A percentile compares a stretch with the other conserved stretches of the same genome.
phyloP scores from a whole-genome alignment of 1,140 invertebrate species.

The Drosophila elegans region DNA sequence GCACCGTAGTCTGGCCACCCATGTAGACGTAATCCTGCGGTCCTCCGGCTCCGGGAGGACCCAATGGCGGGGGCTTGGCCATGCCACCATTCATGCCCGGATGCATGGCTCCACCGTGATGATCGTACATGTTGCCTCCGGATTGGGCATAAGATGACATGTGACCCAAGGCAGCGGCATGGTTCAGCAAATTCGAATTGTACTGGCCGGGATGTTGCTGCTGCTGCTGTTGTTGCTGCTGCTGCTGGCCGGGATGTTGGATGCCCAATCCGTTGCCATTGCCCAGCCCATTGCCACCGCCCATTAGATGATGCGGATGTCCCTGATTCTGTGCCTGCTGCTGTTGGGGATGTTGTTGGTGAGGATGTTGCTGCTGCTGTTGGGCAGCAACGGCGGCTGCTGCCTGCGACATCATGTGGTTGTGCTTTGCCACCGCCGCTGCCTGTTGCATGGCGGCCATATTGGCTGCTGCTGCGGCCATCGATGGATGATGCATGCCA shows the following conservation, averaged over 20 bases:
- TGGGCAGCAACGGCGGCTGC: conserved; percentile 73
- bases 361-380: conserved; percentile 69
- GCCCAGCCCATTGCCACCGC: conserved; percentile 67
- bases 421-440: conserved; percentile 78
- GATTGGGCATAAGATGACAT: conserved; percentile 71
- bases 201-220: conserved; percentile 75
- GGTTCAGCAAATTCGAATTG: conserved; percentile 78
- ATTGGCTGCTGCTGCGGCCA: conserved; percentile 70
- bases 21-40: conserved; percentile 79
- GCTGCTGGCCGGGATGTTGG: conserved; percentile 61
- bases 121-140: conserved; percentile 75
- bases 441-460: conserved; percentile 83
- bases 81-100: conserved; percentile 81
- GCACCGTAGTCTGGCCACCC: conserved; percentile 73
- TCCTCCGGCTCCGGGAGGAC: conserved; percentile 61
- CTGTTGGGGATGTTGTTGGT: conserved; percentile 60
- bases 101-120: conserved; percentile 74
- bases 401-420: conserved; percentile 83
- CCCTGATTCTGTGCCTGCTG: conserved; percentile 71
- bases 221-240: conserved; percentile 67
- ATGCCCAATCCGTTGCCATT: conserved; percentile 66
- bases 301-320: conserved; percentile 73
- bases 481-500: conserved; percentile 77
- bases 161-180: conserved; percentile 76
- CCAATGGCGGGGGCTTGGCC: conserved; percentile 69